phyloP scores from a whole-genome alignment of 2,113 vertebrate species.

The Mirounga angustirostris region DNA sequence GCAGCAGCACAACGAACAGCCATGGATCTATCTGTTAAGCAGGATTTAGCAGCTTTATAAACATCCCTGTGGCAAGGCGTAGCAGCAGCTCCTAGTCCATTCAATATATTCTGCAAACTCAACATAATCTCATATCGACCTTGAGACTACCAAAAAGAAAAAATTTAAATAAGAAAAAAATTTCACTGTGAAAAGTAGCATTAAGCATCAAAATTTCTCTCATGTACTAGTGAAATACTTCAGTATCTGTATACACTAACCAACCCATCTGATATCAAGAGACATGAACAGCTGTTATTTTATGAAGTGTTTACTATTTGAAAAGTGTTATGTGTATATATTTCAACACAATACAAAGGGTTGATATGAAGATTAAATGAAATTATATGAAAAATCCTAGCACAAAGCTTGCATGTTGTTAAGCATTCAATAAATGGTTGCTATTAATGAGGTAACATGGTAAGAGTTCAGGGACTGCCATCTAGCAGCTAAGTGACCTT shows the following conservation, averaged over 20 bases:
- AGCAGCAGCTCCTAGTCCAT: slow-evolving; percentile 91
- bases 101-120: slow-evolving; percentile 93
- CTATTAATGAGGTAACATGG: background rate
- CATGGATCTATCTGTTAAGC: slow-evolving; percentile 96
- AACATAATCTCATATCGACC: slow-evolving; percentile 97
- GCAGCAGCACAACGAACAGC: slow-evolving; percentile 96
- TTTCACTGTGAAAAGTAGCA: background rate
- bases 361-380: slow-evolving; percentile 15
- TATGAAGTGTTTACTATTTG: slow-evolving; percentile 16
- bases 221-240: slow-evolving; percentile 12
- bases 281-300: slow-evolving; percentile 16
- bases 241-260: background rate
- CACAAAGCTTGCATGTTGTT: background rate
- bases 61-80: slow-evolving; percentile 93
- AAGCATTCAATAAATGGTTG: slow-evolving; percentile 8
- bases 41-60: slow-evolving; percentile 94
- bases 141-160: slow-evolving; percentile 92
- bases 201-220: slow-evolving; percentile 6
- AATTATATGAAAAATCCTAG: slow-evolving; percentile 17
- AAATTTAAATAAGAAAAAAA: slow-evolving; percentile 41
- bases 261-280: slow-evolving; percentile 45
- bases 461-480: background rate
- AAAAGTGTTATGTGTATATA: background rate
- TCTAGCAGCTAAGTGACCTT: background rate
- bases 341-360: background rate